These are phyloP conservation scores for Salvelinus namaycush DNA, from an alignment of 2,113 vertebrate species.

Conservation along the genomic window DNA sequence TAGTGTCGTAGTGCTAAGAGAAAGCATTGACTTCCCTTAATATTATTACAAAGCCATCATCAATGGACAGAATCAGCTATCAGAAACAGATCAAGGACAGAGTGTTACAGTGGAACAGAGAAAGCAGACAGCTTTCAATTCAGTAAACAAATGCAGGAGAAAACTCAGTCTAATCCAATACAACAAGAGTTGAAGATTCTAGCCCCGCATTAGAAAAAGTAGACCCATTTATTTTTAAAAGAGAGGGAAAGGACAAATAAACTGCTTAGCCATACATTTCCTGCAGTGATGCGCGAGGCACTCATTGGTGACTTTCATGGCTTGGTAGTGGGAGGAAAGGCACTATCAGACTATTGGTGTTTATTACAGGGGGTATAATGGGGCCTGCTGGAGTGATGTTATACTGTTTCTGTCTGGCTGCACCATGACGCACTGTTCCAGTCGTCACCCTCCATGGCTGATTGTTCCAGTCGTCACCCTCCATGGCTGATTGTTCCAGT, in stretches of 20 bases:
- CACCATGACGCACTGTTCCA: slow-evolving; percentile 8
- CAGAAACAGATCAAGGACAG: background rate
- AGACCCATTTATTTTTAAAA: slow-evolving; percentile 51
- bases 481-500: too few relatives aligned
- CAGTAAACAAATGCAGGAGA: slow-evolving; percentile 30
- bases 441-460: slow-evolving; percentile 43
- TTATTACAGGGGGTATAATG: slow-evolving; percentile 72
- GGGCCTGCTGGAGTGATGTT: slow-evolving; percentile 68
- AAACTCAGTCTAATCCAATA: slow-evolving; percentile 5
- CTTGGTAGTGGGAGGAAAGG: slow-evolving; percentile 66
- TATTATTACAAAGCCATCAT: background rate
- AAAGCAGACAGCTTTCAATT: background rate
- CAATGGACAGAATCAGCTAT: background rate
- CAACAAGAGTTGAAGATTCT: slow-evolving; percentile 22
- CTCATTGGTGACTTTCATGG: slow-evolving; percentile 72
- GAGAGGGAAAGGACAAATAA: slow-evolving; percentile 65
- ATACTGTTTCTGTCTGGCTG: slow-evolving; percentile 61
- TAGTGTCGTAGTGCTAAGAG: background rate
- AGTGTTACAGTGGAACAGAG: background rate
- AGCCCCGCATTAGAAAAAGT: slow-evolving; percentile 45
- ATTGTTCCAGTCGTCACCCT: slow-evolving; percentile 52
- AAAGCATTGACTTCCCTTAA: background rate
- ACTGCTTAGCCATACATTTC: slow-evolving; percentile 65
- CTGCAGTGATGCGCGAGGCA: slow-evolving; percentile 42
- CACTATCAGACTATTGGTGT: slow-evolving; percentile 72